These are phyloP conservation scores for Anas capensis DNA, from an alignment of 2,797 vertebrate species.

Conservation along the genomic window DNA sequence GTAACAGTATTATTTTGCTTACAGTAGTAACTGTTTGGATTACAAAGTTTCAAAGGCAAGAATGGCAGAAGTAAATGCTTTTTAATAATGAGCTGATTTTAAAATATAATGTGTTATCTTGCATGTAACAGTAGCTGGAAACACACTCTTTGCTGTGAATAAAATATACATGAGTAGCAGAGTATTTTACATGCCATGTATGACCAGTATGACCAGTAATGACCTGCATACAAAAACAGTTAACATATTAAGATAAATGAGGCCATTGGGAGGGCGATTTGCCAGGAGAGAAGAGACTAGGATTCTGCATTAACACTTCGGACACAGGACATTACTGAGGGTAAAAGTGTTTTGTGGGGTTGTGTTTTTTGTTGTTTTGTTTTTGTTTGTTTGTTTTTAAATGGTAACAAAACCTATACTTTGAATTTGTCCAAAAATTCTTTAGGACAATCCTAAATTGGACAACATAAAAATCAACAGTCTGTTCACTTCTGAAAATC, in stretches of 20 bases:
- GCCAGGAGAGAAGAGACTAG: neutral
- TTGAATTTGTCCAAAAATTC: neutral
- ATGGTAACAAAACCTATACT: neutral
- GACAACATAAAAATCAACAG: neutral
- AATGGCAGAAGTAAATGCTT: neutral
- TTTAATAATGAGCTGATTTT: neutral
- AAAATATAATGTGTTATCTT: neutral
- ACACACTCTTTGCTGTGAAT: neutral
- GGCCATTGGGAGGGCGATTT: neutral
- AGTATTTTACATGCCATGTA: neutral
- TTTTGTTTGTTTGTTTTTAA: neutral
- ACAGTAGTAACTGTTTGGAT: neutral
- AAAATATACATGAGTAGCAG: neutral
- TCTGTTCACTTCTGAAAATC: neutral
- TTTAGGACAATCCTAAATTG: neutral
- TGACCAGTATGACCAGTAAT: neutral
- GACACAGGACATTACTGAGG: neutral
- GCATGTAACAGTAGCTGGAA: neutral
- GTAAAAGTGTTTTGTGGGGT: neutral
- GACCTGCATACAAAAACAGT: neutral
- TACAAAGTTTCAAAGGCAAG: neutral
- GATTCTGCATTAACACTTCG: neutral
- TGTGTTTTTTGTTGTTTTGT: neutral
- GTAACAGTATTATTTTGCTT: neutral
- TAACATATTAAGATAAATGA: neutral